Evolutionary conservation across 2,888 invertebrate genomes (phyloP).

Genomic region (Lasioglossum calceatum): DNA sequence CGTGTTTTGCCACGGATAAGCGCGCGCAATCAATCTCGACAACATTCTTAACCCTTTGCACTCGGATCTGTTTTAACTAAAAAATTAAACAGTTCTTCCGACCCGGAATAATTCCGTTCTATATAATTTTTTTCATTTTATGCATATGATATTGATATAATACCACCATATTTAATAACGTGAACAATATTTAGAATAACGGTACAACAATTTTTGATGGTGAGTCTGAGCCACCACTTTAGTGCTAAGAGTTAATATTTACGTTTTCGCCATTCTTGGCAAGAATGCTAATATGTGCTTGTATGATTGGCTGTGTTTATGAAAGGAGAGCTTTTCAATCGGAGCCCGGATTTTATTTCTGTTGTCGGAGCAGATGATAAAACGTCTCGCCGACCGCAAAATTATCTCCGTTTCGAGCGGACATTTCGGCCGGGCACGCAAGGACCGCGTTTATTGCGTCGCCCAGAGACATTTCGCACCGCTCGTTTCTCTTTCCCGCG

Average conservation of each 20-base stretch:
- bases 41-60: too few relatives aligned
- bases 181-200: too few relatives aligned
- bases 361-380: neutral
- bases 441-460: constrained; percentile 23
- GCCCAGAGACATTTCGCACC: constrained; percentile 10
- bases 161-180: too few relatives aligned
- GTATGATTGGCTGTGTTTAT: neutral
- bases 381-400: neutral
- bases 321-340: neutral
- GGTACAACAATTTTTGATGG: too few relatives aligned
- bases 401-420: constrained; percentile 18
- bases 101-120: too few relatives aligned
- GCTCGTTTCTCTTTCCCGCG: constrained; percentile 31
- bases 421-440: neutral
- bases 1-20: neutral
- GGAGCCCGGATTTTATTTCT: neutral
- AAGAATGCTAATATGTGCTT: neutral
- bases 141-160: too few relatives aligned
- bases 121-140: too few relatives aligned
- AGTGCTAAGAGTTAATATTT: neutral
- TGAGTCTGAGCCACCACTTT: too few relatives aligned
- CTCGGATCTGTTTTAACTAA: too few relatives aligned
- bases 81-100: too few relatives aligned
- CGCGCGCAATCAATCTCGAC: too few relatives aligned
- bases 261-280: neutral